Conservation (phyloP, 2,113 vertebrate species). For the Chloropsis cyanopogon region DNA sequence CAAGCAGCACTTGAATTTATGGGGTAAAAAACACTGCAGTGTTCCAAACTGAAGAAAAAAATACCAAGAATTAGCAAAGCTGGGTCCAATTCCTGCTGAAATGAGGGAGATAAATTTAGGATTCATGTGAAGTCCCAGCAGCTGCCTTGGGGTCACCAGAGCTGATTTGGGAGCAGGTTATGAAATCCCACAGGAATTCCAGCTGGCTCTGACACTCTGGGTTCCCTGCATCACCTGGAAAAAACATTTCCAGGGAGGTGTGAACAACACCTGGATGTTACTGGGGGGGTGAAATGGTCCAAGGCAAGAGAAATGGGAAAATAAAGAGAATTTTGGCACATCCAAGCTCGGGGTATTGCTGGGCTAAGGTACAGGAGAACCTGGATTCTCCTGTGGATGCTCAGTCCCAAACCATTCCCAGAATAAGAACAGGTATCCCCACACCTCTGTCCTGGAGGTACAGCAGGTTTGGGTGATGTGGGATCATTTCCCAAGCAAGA, state of each 20-base stretch:
- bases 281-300: background rate
- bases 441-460: background rate
- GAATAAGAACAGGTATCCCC: too few species aligned
- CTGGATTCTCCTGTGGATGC: background rate
- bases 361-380: rapidly evolving
- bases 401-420: background rate
- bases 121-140: background rate
- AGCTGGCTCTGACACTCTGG: rapidly evolving
- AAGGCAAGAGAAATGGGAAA: background rate
- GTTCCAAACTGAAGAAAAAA: background rate
- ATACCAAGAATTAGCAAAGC: background rate
- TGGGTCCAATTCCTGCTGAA: background rate
- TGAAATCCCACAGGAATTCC: background rate
- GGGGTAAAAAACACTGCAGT: background rate
- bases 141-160: background rate
- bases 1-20: background rate
- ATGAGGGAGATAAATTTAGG: background rate
- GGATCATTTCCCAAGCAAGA: background rate
- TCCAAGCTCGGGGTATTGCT: rapidly evolving
- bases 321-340: background rate
- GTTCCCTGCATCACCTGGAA: background rate
- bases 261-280: background rate
- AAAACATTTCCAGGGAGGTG: background rate
- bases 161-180: background rate
- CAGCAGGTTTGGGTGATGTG: rapidly evolving